These are phyloP conservation scores for Ophion obscuratus DNA, from an alignment of 2,888 invertebrate genomes.

Conservation along the genomic window DNA sequence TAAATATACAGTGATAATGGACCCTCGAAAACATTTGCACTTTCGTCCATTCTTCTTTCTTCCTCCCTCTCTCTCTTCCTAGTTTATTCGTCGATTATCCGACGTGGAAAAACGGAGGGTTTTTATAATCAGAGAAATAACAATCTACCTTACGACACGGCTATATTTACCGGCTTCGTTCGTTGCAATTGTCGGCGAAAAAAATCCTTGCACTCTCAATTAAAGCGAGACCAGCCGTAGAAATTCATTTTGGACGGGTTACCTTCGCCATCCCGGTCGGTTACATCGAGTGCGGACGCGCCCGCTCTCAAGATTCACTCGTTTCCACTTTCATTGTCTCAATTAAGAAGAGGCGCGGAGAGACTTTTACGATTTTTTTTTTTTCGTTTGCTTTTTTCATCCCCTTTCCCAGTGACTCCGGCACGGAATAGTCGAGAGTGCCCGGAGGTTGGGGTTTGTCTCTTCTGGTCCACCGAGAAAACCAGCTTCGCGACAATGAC, in stretches of 20 bases:
- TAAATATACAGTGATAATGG: constrained; percentile 1
- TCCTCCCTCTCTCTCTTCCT: too few relatives aligned
- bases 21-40: neutral
- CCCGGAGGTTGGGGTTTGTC: neutral
- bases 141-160: constrained; percentile 42
- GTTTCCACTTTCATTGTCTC: constrained; percentile 56
- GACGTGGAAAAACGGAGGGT: constrained; percentile 14
- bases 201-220: constrained; percentile 75
- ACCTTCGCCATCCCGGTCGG: constrained; percentile 7
- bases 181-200: constrained; percentile 17
- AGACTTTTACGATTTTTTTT: constrained; percentile 50
- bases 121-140: constrained; percentile 35
- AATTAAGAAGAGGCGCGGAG: constrained; percentile 58
- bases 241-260: constrained; percentile 33
- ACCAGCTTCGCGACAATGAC: constrained; percentile 44
- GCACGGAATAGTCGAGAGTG: constrained; percentile 27
- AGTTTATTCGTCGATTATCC: constrained; percentile 32
- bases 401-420: constrained; percentile 24
- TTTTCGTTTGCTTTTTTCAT: constrained; percentile 36
- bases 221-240: constrained; percentile 69
- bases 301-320: constrained; percentile 56
- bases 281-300: constrained; percentile 39
- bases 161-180: constrained; percentile 54
- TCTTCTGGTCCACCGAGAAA: constrained; percentile 28
- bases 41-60: neutral